phyloP scores from a whole-genome alignment of 2,113 vertebrate species.

The Vulpes vulpes region DNA sequence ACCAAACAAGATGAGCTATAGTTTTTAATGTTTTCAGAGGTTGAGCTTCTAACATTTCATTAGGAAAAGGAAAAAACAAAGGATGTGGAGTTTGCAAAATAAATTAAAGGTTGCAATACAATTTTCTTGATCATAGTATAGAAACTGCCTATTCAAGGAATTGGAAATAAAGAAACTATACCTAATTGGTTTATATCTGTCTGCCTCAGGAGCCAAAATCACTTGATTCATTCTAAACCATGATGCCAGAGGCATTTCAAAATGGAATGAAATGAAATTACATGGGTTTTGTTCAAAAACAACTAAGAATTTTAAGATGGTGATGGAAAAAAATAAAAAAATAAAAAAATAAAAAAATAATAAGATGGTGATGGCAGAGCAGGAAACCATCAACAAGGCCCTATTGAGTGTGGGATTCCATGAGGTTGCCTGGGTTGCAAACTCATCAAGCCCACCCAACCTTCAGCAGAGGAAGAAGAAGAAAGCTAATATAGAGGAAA shows the following conservation, averaged over 20 bases:
- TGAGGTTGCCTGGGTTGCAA: neutral
- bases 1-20: neutral
- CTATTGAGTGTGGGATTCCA: fast-evolving
- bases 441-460: neutral
- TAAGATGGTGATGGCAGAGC: neutral
- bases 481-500: neutral
- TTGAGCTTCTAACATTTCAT: neutral
- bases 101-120: neutral
- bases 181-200: neutral
- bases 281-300: neutral
- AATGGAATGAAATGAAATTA: neutral
- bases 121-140: neutral
- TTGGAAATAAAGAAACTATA: neutral
- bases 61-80: neutral
- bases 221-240: neutral
- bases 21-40: neutral
- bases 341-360: too few species aligned
- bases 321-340: neutral
- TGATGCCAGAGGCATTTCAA: neutral
- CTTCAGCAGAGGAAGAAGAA: neutral
- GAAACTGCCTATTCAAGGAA: neutral
- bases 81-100: neutral
- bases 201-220: neutral
- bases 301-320: neutral
- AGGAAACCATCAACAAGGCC: neutral